These are phyloP conservation scores for Sebastes trivittatus DNA, from an alignment of 2,797 vertebrate species.

Conservation along the genomic window DNA sequence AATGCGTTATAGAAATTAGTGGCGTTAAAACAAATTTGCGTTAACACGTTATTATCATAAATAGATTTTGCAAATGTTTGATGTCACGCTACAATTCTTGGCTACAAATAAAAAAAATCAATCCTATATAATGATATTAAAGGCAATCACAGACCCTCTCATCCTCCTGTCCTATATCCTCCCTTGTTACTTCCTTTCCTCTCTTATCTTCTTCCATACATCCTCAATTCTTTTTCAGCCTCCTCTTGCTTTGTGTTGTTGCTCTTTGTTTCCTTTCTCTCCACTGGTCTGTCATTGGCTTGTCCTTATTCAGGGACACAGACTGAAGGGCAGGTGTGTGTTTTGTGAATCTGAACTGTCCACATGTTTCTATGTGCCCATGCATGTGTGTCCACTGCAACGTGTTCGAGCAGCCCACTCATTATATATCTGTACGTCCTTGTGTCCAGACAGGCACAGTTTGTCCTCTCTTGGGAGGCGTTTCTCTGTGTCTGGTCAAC, in stretches of 20 bases:
- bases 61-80: constrained; percentile 4
- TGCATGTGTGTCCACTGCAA: not conserved
- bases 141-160: not conserved
- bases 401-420: not conserved
- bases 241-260: not conserved
- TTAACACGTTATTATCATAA: not conserved
- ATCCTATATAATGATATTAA: not conserved
- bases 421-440: constrained; percentile 28
- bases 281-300: constrained; percentile 22
- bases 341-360: not conserved
- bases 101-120: not conserved
- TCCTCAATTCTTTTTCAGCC: constrained; percentile 10
- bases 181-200: not conserved
- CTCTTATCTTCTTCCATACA: not conserved
- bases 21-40: too few species aligned
- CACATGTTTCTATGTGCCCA: not conserved
- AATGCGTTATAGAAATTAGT: too few species aligned
- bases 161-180: not conserved
- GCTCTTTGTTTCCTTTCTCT: constrained; percentile 7
- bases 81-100: constrained; percentile 5
- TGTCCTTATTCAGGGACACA: constrained; percentile 16
- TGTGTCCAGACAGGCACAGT: constrained; percentile 37
- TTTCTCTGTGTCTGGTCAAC: constrained; percentile 40
- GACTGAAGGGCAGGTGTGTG: constrained; percentile 34
- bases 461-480: constrained; percentile 49